Evolutionary conservation across 1,140 invertebrate genomes (phyloP).

Genomic region (Sinella curviseta): DNA sequence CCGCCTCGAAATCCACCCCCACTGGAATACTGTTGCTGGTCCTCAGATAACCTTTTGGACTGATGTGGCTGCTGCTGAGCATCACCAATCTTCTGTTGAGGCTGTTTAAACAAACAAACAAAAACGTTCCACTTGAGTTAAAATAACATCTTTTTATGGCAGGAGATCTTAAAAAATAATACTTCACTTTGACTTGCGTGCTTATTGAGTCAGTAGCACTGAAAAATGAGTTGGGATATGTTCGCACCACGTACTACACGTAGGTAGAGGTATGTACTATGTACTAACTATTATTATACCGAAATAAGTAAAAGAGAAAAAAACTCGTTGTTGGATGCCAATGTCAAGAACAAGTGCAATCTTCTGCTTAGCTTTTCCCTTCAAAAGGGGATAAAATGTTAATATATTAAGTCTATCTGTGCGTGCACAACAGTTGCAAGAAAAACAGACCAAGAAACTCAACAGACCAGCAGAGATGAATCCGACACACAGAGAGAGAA

Average conservation of each 20-base stretch:
- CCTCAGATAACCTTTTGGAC: conserved; percentile 25
- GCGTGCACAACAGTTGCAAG: neutral
- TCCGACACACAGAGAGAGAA: neutral
- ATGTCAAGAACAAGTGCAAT: conserved; percentile 19
- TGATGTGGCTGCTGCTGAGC: conserved; percentile 11
- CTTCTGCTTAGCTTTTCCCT: no score
- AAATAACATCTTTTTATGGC: neutral
- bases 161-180: neutral
- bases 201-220: neutral
- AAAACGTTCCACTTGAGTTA: neutral
- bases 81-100: conserved; percentile 28
- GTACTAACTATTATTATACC: no score
- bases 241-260: no score
- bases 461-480: neutral
- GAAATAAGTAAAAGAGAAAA: neutral
- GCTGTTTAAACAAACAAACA: conserved; percentile 35
- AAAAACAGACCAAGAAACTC: conserved; percentile 8
- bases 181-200: neutral
- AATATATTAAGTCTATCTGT: no score
- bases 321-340: neutral
- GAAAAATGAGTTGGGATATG: no score
- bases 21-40: neutral
- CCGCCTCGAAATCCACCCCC: conserved; percentile 17
- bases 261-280: no score
- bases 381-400: no score